Conservation (phyloP, 2,888 invertebrate species). For the Malachius bipustulatus region DNA sequence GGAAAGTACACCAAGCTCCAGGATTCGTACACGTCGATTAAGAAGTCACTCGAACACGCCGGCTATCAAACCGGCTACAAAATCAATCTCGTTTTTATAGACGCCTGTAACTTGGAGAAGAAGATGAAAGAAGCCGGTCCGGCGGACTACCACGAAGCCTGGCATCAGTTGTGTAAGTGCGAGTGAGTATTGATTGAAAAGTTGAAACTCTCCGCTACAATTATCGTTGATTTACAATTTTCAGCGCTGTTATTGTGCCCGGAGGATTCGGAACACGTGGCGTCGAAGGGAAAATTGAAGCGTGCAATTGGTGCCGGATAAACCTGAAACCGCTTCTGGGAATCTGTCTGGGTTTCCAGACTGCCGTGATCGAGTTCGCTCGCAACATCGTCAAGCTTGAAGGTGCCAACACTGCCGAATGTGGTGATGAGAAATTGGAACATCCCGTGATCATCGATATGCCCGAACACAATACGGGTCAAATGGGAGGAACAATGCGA, state of each 20-base stretch:
- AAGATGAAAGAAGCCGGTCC: slow-evolving; percentile 62
- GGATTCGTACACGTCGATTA: slow-evolving; percentile 94
- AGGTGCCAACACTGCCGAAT: slow-evolving; percentile 81
- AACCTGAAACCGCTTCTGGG: slow-evolving; percentile 87
- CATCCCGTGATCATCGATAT: slow-evolving; percentile 90
- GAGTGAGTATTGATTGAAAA: slow-evolving; percentile 49
- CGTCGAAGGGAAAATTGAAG: slow-evolving; percentile 90
- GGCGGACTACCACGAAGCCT: slow-evolving; percentile 81
- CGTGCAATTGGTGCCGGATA: slow-evolving; percentile 85
- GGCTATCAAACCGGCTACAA: slow-evolving; percentile 74
- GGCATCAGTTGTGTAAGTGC: slow-evolving; percentile 81
- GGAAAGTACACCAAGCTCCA: slow-evolving; percentile 94
- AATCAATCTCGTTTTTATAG: slow-evolving; percentile 80
- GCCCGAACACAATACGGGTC: slow-evolving; percentile 93
- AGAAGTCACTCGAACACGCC: slow-evolving; percentile 90
- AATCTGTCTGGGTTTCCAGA: slow-evolving; percentile 95
- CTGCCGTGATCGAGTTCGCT: slow-evolving; percentile 90
- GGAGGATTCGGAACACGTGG: slow-evolving; percentile 97
- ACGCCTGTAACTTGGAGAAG: slow-evolving; percentile 78
- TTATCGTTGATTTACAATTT: slow-evolving; percentile 24
- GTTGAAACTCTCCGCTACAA: neutral
- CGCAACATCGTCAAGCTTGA: slow-evolving; percentile 67
- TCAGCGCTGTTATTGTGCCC: slow-evolving; percentile 86
- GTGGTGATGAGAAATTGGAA: slow-evolving; percentile 55
- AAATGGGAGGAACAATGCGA: slow-evolving; percentile 96